Evolutionary conservation across 2,888 invertebrate genomes (phyloP), one percentile per base, ranked within the genome.

Genomic region (Ecdyonurus torrentis): DNA sequence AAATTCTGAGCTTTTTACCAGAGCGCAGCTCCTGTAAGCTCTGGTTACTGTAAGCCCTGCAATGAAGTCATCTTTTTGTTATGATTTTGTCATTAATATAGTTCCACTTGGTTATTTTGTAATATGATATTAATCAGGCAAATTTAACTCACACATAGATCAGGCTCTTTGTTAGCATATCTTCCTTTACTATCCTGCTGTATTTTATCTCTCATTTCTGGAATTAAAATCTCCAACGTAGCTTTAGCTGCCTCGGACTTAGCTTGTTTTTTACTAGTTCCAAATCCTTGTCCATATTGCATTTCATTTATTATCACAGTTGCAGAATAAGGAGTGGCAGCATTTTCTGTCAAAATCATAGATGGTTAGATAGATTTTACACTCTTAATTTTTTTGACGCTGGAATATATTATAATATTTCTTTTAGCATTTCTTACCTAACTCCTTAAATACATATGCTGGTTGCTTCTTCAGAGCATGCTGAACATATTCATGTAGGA

Each of bases 401-500:
- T n/a, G n/a, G 55, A 22, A 55, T 20, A 18, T 10, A 55, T 55
- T 55, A 55, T 5, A 55, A 55, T 10, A 55, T 7, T 7, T 55
- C 23, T 61, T 23, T 15, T 58, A n/a, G n/a, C n/a, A n/a, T 59
- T 60, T 67, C 75, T 74, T 70, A 86, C 87, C 86, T 60, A 94
- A 78, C 76, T 96, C 95, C 70, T 87, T 87, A 74, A 94, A 96
- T 72, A 89, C 86, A 75, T 96, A 97, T 1, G 87, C 86, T 1
- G 96, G 96, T 69, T 95, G 94, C 67, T 93, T 91, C 74, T 93
- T 90, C 64, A 97, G 77, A 2, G 94, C 94, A 72, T 96, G 90
- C 68, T 97, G 93, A 52, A 96, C 92, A 76, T 96, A 98, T 75
- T 99, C 98, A 75, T 99, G 98, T 69, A 99, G 81, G 72, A 98